phyloP scores from a whole-genome alignment of 2,797 vertebrate genomes.

The Pantherophis vulpinus region DNA sequence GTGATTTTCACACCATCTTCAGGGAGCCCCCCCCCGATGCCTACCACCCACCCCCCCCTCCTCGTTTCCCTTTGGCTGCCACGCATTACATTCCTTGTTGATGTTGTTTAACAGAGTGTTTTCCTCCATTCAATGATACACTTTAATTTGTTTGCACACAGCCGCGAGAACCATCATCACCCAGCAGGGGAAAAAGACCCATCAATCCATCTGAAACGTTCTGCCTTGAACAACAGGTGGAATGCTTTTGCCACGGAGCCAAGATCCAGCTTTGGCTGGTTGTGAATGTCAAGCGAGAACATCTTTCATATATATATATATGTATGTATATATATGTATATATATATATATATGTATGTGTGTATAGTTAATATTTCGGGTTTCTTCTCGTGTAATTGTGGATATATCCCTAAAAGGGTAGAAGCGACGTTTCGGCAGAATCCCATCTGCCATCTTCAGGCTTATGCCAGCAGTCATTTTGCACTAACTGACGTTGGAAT shows the following conservation, averaged over 20 bases:
- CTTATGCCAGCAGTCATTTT: too few relatives aligned
- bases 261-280: not conserved
- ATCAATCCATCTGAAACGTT: not conserved
- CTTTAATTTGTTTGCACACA: not conserved
- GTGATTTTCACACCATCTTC: not conserved
- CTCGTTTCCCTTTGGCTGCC: not conserved
- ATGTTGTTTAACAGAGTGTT: not conserved
- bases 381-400: too few relatives aligned
- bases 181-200: not conserved
- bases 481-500: too few relatives aligned
- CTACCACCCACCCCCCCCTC: too few relatives aligned
- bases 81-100: not conserved
- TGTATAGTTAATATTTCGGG: too few relatives aligned
- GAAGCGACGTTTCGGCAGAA: too few relatives aligned
- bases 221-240: fast-evolving
- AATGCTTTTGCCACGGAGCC: not conserved
- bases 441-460: too few relatives aligned
- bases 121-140: not conserved
- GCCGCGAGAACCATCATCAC: not conserved
- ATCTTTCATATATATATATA: not conserved
- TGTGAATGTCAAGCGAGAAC: not conserved
- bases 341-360: too few relatives aligned
- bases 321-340: too few relatives aligned
- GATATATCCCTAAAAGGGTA: too few relatives aligned
- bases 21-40: not conserved